phyloP scores from a whole-genome alignment of 1,140 invertebrate genomes.

The Bombus turneri region DNA sequence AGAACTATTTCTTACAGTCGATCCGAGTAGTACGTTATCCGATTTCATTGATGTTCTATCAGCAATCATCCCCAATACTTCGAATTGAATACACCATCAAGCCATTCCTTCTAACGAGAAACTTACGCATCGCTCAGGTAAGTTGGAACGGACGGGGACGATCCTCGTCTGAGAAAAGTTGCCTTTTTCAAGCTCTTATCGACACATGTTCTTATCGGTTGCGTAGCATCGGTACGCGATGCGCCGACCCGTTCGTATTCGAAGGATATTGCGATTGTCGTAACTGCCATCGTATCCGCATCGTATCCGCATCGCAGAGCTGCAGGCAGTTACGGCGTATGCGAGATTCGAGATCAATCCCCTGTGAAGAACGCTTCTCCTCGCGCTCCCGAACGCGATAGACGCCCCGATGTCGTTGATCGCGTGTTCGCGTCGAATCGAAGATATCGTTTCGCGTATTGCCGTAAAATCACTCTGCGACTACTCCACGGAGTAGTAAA shows the following conservation, averaged over 20 bases:
- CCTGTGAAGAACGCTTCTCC: slow-evolving; percentile 58
- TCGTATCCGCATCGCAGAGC: no score
- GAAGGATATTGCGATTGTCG: background rate
- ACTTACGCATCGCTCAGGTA: slow-evolving; percentile 62
- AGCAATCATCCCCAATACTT: slow-evolving; percentile 81
- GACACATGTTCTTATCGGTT: background rate
- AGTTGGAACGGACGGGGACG: slow-evolving; percentile 49
- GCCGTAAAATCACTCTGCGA: background rate
- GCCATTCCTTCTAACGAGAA: slow-evolving; percentile 31
- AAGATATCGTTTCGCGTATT: background rate
- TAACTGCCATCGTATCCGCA: background rate
- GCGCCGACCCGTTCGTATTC: background rate
- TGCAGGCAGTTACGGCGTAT: no score
- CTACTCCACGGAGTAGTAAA: slow-evolving; percentile 16
- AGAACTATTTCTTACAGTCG: slow-evolving; percentile 22
- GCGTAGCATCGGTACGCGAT: background rate
- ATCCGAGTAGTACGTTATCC: slow-evolving; percentile 4
- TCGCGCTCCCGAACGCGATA: slow-evolving; percentile 34
- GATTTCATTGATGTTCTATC: slow-evolving; percentile 59
- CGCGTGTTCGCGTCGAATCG: fast-evolving
- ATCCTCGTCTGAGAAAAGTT: background rate
- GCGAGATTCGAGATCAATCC: background rate
- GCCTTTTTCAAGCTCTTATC: fast-evolving
- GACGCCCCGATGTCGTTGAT: no score
- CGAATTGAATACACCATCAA: slow-evolving; percentile 43